Evolutionary conservation across 2,797 vertebrate genomes (phyloP).

Genomic region (Philypnodon macrostomus): DNA sequence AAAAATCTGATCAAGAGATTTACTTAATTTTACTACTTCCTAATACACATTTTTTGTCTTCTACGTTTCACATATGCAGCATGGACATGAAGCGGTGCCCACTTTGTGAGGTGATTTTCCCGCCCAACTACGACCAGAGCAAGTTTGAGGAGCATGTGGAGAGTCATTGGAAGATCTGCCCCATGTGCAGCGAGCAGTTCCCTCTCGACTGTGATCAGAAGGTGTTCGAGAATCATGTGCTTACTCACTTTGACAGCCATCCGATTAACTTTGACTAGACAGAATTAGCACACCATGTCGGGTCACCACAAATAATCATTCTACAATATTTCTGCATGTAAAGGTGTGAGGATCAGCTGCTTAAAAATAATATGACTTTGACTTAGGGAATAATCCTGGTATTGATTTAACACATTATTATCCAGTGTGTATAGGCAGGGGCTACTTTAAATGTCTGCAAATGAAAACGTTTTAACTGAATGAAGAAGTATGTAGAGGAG

Average conservation of each 20-base stretch:
- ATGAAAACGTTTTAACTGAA: conserved; percentile 36
- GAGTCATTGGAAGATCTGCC: conserved; percentile 99
- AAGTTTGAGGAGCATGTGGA: conserved; percentile 98
- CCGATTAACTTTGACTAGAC: conserved; percentile 86
- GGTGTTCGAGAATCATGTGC: conserved; percentile 93
- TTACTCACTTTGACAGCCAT: conserved; percentile 93
- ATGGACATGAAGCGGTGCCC: conserved; percentile 94
- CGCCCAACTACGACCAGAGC: conserved; percentile 95
- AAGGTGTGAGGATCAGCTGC: conserved; percentile 61
- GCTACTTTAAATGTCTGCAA: conserved; percentile 40
- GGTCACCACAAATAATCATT: conserved; percentile 54
- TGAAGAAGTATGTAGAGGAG: conserved; percentile 34
- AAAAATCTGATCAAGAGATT: no score
- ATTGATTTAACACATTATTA: conserved; percentile 43
- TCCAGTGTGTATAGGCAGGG: conserved; percentile 42
- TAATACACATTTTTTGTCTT: conserved; percentile 27
- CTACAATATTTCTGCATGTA: conserved; percentile 67
- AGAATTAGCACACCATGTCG: conserved; percentile 22
- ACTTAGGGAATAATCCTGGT: conserved; percentile 50
- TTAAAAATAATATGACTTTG: conserved; percentile 52
- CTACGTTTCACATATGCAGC: conserved; percentile 56
- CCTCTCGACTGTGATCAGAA: conserved; percentile 94
- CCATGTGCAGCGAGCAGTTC: conserved; percentile 98
- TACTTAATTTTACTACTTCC: conserved; percentile 32
- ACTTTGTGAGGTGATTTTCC: conserved; percentile 94